These are phyloP conservation scores for Cylas formicarius DNA, from an alignment of 1,140 invertebrate genomes.

Conservation along the genomic window DNA sequence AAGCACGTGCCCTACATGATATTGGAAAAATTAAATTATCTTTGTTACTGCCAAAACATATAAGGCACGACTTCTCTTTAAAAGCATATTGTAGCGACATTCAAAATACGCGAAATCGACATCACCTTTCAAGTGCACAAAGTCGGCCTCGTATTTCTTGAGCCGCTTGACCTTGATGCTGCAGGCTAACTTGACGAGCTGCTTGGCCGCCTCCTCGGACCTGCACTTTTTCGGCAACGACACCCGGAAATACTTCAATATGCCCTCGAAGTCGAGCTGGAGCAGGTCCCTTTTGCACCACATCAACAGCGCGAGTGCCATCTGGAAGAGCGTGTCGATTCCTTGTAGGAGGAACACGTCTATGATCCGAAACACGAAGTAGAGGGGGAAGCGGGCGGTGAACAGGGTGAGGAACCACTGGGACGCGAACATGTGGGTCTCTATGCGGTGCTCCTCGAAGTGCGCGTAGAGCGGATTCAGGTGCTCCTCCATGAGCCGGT, in stretches of 20 bases:
- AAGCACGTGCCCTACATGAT: too few relatives aligned
- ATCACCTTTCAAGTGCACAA: conserved; percentile 69
- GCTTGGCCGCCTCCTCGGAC: conserved; percentile 78
- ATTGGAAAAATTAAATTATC: too few relatives aligned
- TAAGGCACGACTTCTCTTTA: too few relatives aligned
- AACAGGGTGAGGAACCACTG: conserved; percentile 99
- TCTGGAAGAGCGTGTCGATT: conserved; percentile 91
- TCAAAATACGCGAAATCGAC: too few relatives aligned
- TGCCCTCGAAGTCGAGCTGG: conserved; percentile 91
- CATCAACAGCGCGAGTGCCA: conserved; percentile 86
- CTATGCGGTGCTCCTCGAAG: conserved; percentile 84
- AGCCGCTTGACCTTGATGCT: conserved; percentile 89
- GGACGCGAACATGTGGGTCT: conserved; percentile 98
- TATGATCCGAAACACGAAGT: conserved; percentile 94
- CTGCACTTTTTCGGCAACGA: conserved; percentile 94
- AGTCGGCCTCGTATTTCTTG: conserved; percentile 95
- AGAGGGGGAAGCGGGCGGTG: conserved; percentile 95
- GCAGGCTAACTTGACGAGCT: conserved; percentile 84
- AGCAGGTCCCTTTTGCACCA: conserved; percentile 92
- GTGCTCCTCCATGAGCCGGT: conserved; percentile 92
- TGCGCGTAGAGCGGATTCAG: conserved; percentile 83
- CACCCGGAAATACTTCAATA: conserved; percentile 92
- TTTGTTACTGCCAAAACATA: too few relatives aligned
- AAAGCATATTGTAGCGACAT: too few relatives aligned
- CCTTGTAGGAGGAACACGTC: conserved; percentile 91